Evolutionary conservation across 2,797 vertebrate genomes (phyloP).

Genomic region (Liasis olivaceus): DNA sequence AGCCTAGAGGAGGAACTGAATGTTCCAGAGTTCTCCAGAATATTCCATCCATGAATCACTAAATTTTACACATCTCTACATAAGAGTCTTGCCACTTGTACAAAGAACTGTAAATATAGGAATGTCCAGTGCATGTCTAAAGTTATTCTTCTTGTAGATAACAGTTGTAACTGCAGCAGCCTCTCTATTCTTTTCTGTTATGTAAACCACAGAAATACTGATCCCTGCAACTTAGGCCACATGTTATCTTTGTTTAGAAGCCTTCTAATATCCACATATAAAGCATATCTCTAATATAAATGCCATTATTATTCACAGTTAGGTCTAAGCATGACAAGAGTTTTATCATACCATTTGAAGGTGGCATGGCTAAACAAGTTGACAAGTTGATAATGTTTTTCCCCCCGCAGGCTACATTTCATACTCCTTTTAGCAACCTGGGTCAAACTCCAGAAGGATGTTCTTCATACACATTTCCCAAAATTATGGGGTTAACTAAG

Average conservation of each 20-base stretch:
- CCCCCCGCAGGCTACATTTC: slow-evolving; percentile 85
- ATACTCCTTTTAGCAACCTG: slow-evolving; percentile 87
- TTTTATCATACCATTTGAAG: not conserved
- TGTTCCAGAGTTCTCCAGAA: not conserved
- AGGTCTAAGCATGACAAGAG: not conserved
- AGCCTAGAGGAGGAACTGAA: too few relatives aligned
- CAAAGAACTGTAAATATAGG: not conserved
- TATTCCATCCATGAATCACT: not conserved
- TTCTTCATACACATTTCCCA: slow-evolving; percentile 91
- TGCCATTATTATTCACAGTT: not conserved
- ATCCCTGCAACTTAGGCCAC: not conserved
- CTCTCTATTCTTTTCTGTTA: not conserved
- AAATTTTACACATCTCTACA: not conserved
- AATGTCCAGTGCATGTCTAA: not conserved
- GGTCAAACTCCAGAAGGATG: slow-evolving; percentile 91
- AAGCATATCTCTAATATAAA: slow-evolving; percentile 13
- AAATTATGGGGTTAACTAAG: slow-evolving; percentile 89
- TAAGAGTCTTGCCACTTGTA: not conserved
- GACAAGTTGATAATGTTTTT: not conserved
- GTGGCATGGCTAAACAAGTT: not conserved
- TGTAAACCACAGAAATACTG: not conserved
- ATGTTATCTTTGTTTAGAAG: not conserved
- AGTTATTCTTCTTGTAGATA: not conserved
- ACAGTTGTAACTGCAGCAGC: not conserved
- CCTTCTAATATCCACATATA: not conserved